Evolutionary conservation across 2,888 invertebrate genomes (phyloP).

Genomic region (Standfussiana lucernea): DNA sequence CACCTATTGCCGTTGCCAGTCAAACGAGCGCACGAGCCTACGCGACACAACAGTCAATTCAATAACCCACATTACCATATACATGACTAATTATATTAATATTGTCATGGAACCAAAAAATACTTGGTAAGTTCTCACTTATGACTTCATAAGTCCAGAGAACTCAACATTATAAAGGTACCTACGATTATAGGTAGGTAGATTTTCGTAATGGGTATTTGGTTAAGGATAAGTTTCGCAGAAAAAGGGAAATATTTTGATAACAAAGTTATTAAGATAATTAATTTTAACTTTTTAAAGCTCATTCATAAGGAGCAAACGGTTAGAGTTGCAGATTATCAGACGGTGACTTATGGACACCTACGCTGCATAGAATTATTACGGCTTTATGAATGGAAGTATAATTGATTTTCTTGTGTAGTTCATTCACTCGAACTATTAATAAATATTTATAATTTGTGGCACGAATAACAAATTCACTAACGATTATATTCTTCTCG

Average conservation of each 20-base stretch:
- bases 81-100: constrained; percentile 62
- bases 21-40: constrained; percentile 83
- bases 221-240: background rate
- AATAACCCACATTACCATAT: constrained; percentile 76
- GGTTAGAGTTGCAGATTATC: constrained; percentile 73
- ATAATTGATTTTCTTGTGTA: constrained; percentile 80
- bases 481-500: background rate
- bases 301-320: constrained; percentile 36
- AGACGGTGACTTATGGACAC: constrained; percentile 79
- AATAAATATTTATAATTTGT: constrained; percentile 72
- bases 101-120: constrained; percentile 18
- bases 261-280: background rate
- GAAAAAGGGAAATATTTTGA: background rate
- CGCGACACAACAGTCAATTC: constrained; percentile 81
- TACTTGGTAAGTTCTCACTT: background rate
- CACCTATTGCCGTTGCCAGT: constrained; percentile 82
- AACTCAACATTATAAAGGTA: background rate
- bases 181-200: background rate
- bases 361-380: constrained; percentile 81
- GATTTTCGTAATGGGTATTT: background rate
- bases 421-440: constrained; percentile 81
- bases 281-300: background rate
- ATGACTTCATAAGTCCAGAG: background rate
- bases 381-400: constrained; percentile 83
- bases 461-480: constrained; percentile 29